Base-by-base conservation (phyloP, 2,113 vertebrate genomes). In the Alouatta palliata region DNA sequence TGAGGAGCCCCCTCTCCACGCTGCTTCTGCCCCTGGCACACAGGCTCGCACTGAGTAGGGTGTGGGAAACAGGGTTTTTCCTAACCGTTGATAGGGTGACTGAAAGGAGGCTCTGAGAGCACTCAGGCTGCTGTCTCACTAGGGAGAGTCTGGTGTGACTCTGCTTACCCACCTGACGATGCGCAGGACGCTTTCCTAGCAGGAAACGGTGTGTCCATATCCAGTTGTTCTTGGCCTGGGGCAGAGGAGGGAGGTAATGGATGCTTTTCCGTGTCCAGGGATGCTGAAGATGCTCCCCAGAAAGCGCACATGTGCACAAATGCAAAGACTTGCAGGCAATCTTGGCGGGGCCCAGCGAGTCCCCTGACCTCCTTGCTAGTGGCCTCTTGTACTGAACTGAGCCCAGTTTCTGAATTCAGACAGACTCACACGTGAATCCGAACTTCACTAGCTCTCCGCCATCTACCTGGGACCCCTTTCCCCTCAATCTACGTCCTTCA, bases 101-200 rank as follows among this genome's bases (percentile, higher is more conserved):
- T 13, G 66, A 25, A 68, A 47, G 76, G 71, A 16, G 58, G 30
- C 40, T 77, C 32, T 27, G 20, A 95, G 85, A 70, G 66, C 80
- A 23, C 23, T 70, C 49, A 9, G 3, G 73, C 58, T 52, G 30
- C 9, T 12, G 8, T 47, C 27, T 49, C 0, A 0, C 0, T 1
- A 73, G 14, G 49, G 68, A 23, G 73, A 20, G 43, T 71, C 12
- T 45, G 5, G n/a, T 35, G 56, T 17, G 49, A 12, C 19, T 35
- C 64, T n/a, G 43, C 52, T 11, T 2, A 83, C 47, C 27, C 17
- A 17, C 20, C 66, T 7, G 64, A 49, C 12, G 52, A 64, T 3
- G 9, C 7, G 23, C 2, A 35, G 40, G n/a, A 35, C 0, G 6
- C 30, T 45, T 10, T 5, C 32, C 56, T 80, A 79, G 64, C 17